Base-by-base conservation (phyloP, 2,888 invertebrate species). In the Orchestes rusci region DNA sequence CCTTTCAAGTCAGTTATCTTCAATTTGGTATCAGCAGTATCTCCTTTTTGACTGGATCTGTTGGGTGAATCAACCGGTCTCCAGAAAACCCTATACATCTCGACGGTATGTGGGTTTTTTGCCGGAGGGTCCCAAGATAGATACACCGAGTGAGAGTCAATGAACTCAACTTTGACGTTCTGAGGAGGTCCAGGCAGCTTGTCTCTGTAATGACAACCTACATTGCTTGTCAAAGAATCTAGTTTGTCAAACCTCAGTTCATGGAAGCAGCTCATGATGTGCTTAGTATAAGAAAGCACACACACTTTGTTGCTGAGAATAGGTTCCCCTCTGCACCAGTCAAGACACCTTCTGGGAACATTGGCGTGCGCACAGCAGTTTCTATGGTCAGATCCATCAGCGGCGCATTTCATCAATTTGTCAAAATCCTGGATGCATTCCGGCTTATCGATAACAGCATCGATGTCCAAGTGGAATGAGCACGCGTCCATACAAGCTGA, bases 11-110 rank as follows among this genome's bases (percentile, higher is more conserved):
- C 79, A n/a, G 75, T 74, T 38, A 88, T 76, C 50, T 74, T 78
- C 36, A 84, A 74, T 60, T 76, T 80, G 31, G 80, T 84, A 55
- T 79, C 76, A 53, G 80, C 76, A 8, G 86, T 86, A 69, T 88
- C 88, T 53, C 73, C 68, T 74, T 83, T 74, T 70, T 77, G 50
- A 67, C 82, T 59, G 68, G 75, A 60, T 71, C 54, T 56, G 13
- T 47, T 53, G 3, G 68, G 60, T 1, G 57, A 36, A 39, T 84
- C 82, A 40, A 78, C 74, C 29, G 78, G 77, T 49, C 84, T 74
- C 82, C 87, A 87, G 70, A 87, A 85, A 52, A 89, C 82, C 53
- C 87, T 76, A 72, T 90, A 90, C 55, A 86, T 74, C 69, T 87
- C 84, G 1, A 88, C 87, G 1, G 82, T 81, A 53, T 82, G 79